Base-by-base conservation (phyloP, 1,140 invertebrate species). In the Drosophila sucinea region DNA sequence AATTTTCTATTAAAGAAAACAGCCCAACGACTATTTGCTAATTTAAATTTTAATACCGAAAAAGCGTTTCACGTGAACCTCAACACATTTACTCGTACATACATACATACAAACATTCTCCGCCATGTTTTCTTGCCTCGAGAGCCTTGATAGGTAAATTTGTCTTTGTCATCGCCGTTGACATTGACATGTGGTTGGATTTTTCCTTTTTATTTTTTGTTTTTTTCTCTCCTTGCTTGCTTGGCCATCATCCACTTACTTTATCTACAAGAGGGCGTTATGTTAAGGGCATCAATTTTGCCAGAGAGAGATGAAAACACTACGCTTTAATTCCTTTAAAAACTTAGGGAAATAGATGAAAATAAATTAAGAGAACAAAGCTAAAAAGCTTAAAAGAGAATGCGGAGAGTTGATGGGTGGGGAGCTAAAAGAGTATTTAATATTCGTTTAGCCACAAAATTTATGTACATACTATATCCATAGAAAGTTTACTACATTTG, bases 141-240 rank as follows among this genome's bases (percentile, higher is more conserved):
- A 32, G 51, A 32, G 51, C n/a, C 33, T 25, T 25, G 29, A 29
- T 17, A 69, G 70, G 68, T 74, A 55, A 84, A 89, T 87, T 89
- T 84, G 65, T 87, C 84, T 81, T 78, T 90, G 84, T 87, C 84
- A 87, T 84, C 77, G 85, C 70, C 73, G 70, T 87, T 90, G 84
- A 87, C 84, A 87, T 83, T 86, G 82, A 86, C 83, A 77, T 86
- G 82, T 87, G 83, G 70, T 70, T 70, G 51, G 78, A 54, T 77
- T 74, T 71, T 74, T 65, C 44, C 61, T 67, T 56, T n/a, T 40
- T 44, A 29, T 32, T 17, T 7, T 47, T 47, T 0, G 25, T 44
- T n/a, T 60, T n/a, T 17, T 47, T 33, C 60, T 55, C 30, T 51
- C 17, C 4, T 30, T 2, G 3, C 29, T 44, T 44, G 60, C 35